These are phyloP conservation scores for Salvelinus alpinus DNA, from an alignment of 2,113 vertebrate genomes.

Conservation along the genomic window DNA sequence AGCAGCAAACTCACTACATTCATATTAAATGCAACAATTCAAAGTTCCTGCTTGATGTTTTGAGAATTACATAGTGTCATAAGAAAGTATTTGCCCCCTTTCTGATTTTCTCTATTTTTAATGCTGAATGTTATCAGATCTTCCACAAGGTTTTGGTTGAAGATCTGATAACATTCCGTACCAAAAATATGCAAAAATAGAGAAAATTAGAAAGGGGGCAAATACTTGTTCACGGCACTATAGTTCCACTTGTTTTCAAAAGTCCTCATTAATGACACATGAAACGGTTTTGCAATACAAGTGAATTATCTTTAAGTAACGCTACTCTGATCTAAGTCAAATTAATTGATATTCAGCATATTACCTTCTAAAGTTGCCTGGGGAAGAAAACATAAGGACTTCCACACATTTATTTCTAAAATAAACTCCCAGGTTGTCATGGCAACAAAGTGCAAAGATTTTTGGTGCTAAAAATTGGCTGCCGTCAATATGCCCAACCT, in stretches of 20 bases:
- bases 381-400: conserved; percentile 6
- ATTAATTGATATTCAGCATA: conserved; percentile 3
- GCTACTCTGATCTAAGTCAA: not conserved
- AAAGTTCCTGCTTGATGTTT: not conserved
- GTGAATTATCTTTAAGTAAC: not conserved
- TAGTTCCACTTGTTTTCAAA: not conserved
- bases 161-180: too few relatives aligned
- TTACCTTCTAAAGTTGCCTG: conserved; percentile 5
- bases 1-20: not conserved
- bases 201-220: too few relatives aligned
- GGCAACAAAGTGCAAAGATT: conserved; percentile 45
- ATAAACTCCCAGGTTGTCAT: conserved; percentile 39
- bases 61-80: not conserved
- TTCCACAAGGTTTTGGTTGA: too few relatives aligned
- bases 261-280: conserved; percentile 8
- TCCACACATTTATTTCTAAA: conserved; percentile 18
- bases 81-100: too few relatives aligned
- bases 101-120: too few relatives aligned
- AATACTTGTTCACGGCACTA: too few relatives aligned
- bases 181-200: too few relatives aligned
- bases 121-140: not conserved
- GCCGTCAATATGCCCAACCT: too few relatives aligned
- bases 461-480: conserved; percentile 21
- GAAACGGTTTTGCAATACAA: conserved; percentile 3
- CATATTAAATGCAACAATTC: not conserved